A percentile compares a stretch with the other conserved stretches of the same genome.
phyloP scores from a whole-genome alignment of 2,888 invertebrate species.

The Hesperia comma region DNA sequence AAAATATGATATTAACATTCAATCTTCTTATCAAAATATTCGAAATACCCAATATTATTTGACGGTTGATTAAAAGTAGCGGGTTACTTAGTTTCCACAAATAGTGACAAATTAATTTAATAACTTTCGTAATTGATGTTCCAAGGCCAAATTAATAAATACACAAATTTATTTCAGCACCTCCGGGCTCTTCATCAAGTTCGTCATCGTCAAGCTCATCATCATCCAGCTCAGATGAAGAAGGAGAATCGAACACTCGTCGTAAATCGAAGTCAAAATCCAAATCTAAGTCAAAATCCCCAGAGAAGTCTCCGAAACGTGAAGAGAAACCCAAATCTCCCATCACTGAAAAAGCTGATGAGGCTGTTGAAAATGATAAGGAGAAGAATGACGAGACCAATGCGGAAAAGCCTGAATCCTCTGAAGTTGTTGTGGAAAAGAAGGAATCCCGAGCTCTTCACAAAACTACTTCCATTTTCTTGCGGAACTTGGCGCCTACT shows the following conservation, averaged over 20 bases:
- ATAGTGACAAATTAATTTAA: too few relatives aligned
- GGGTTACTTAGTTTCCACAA: too few relatives aligned
- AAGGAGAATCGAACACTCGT: constrained; percentile 65
- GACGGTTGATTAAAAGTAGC: too few relatives aligned
- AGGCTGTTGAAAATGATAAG: constrained; percentile 55
- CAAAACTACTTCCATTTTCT: constrained; percentile 98
- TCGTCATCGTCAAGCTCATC: constrained; percentile 81
- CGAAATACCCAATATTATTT: too few relatives aligned
- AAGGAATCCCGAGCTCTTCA: constrained; percentile 90
- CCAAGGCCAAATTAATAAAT: too few relatives aligned
- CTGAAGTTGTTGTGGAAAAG: constrained; percentile 74
- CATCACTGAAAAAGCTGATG: constrained; percentile 57
- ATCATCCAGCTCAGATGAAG: constrained; percentile 80
- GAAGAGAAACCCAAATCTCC: constrained; percentile 69
- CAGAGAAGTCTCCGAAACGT: constrained; percentile 67
- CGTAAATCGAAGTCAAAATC: constrained; percentile 76
- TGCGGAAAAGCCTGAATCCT: constrained; percentile 80
- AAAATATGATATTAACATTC: too few relatives aligned
- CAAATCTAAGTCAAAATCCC: constrained; percentile 58
- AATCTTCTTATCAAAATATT: too few relatives aligned
- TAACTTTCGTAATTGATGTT: too few relatives aligned
- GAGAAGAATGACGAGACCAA: constrained; percentile 65
- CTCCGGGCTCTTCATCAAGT: constrained; percentile 79
- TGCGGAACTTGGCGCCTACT: constrained; percentile 97
- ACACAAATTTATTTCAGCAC: constrained; percentile 55